Percentiles rank a stretch among this genome's conserved stretches.
Evolutionary conservation across 35 echinoderm and acorn worm genomes (phyloP).

Genomic region (Apostichopus californicus): DNA sequence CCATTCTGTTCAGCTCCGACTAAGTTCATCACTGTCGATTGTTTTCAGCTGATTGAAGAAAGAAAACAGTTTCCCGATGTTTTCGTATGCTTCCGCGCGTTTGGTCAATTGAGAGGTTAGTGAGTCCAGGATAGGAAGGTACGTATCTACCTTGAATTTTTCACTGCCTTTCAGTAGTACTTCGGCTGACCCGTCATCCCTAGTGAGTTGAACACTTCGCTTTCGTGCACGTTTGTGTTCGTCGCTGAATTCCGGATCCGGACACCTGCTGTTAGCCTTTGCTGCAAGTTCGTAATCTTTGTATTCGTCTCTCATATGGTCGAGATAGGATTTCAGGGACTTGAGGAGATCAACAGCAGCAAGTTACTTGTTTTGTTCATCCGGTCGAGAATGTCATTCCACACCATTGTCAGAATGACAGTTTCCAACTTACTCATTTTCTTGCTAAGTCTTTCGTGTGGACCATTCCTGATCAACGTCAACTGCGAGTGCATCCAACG

Average conservation of each 20-base stretch:
- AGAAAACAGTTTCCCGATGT: constrained; percentile 33
- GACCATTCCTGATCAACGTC: neutral
- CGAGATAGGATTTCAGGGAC: constrained; percentile 30
- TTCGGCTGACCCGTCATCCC: constrained; percentile 39
- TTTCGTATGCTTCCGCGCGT: constrained; percentile 38
- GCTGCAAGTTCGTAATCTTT: neutral
- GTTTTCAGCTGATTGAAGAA: constrained; percentile 44
- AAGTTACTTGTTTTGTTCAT: constrained; percentile 40
- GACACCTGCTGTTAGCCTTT: constrained; percentile 28
- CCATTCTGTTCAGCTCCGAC: too few relatives aligned
- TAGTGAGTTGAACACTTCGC: constrained; percentile 29
- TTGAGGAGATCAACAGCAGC: constrained; percentile 13
- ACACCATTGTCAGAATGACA: constrained; percentile 8
- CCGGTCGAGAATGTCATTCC: constrained; percentile 30
- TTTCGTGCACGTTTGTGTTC: constrained; percentile 40
- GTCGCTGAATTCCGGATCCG: constrained; percentile 25
- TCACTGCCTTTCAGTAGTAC: constrained; percentile 11
- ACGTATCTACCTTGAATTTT: constrained; percentile 42
- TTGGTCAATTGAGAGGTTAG: constrained; percentile 31
- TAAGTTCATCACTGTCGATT: constrained; percentile 19
- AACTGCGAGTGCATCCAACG: neutral
- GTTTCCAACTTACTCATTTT: too few relatives aligned
- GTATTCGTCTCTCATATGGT: constrained; percentile 17
- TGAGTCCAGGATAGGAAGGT: constrained; percentile 32
- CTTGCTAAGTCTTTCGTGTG: too few relatives aligned